Base-by-base conservation (phyloP, 2,888 invertebrate genomes). In the Coleophora flavipennella region DNA sequence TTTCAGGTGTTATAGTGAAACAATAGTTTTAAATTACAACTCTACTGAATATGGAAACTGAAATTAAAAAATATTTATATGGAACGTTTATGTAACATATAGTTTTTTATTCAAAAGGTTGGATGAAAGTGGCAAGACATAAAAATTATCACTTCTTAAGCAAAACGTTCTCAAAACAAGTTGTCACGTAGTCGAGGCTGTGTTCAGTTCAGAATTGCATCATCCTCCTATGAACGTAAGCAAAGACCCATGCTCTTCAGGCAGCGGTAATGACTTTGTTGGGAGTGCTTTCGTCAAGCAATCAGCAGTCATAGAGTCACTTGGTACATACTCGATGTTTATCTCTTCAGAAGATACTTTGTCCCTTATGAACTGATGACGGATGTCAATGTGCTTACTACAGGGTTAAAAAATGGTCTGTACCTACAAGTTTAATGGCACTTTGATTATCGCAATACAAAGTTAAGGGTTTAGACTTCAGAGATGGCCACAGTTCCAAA, bases 391-490 rank as follows among this genome's bases (percentile, higher is more conserved):
- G 28, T 27, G 28, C 8, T 27, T 27, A 27, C 28, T 27, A 8
- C 28, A 9, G 28, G 28, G 28, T 27, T 27, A 10, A 27, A 9
- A 27, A 27, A 2, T 10, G 10, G 28, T 42, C 44, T 31, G 8
- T 38, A 11, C 40, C 44, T 44, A 48, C 35, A 43, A 51, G 20
- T 26, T 35, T 46, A 29, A 53, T 53, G n/a, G 45, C 45, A 35
- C 52, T 50, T 39, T 50, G 50, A 39, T 49, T 53, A 47, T 53
- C 51, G 33, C 50, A 43, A n/a, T 45, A 45, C 10, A 53, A 26
- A 2, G 27, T 8, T 8, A 40, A 41, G 8, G 43, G n/a, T 6
- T 9, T 9, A 39, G 8, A 14, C 11, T 10, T 14, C 2, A 25
- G 20, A 11, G 9, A 33, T n/a, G 33, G 35, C 29, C 39, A n/a